These are phyloP conservation scores for Erpornis zantholeuca DNA, from an alignment of 2,113 vertebrate species.

Conservation along the genomic window DNA sequence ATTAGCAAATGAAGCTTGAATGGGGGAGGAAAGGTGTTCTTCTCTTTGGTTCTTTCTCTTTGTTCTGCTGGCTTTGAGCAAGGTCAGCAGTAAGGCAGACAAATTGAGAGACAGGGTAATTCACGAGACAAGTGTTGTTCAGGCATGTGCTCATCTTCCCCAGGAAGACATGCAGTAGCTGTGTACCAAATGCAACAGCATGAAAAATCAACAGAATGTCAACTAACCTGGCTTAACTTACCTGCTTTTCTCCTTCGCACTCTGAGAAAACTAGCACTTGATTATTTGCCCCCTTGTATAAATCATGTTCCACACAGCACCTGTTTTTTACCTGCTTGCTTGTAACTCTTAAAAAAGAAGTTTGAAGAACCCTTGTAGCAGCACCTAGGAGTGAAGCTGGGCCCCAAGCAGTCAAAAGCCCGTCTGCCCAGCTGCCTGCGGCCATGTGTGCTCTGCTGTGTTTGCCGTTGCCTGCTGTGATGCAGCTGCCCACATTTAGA, in stretches of 20 bases:
- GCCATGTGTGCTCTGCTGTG: not conserved
- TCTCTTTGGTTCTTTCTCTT: not conserved
- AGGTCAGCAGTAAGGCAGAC: not conserved
- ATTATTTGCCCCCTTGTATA: not conserved
- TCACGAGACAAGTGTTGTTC: not conserved
- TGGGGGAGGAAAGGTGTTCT: not conserved
- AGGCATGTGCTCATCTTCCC: not conserved
- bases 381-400: not conserved
- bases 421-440: rapidly evolving
- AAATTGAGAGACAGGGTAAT: not conserved
- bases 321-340: not conserved
- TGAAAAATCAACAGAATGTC: not conserved
- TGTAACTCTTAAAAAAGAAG: not conserved
- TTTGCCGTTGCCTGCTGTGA: rapidly evolving
- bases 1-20: not conserved
- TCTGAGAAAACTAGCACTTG: not conserved
- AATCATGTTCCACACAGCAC: not conserved
- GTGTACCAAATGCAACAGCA: not conserved
- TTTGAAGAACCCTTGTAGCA: not conserved
- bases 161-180: not conserved
- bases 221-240: not conserved
- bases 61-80: not conserved
- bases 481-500: not conserved
- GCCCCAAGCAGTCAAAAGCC: not conserved
- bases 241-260: not conserved